A percentile compares a stretch with the other conserved stretches of the same genome.
Conservation (phyloP, 2,797 vertebrate species). For the Etheostoma perlongum region DNA sequence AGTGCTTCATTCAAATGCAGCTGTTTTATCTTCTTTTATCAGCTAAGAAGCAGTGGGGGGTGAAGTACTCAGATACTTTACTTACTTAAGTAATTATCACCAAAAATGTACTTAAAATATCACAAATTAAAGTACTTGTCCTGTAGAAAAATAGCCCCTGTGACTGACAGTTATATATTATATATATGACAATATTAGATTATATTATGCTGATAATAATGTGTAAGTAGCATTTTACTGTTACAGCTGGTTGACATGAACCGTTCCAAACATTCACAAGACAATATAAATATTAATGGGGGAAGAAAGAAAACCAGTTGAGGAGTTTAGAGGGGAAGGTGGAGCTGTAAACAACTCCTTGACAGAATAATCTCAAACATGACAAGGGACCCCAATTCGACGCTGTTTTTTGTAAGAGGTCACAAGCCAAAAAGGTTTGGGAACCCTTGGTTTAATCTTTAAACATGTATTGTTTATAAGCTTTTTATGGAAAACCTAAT, state of each 20-base stretch:
- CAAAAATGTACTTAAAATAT: not conserved
- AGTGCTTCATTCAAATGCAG: conserved; percentile 28
- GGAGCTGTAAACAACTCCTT: not conserved
- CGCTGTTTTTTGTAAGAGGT: not conserved
- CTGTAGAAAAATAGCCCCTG: not conserved
- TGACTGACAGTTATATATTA: not conserved
- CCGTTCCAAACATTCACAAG: not conserved
- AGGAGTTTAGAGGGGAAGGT: not conserved
- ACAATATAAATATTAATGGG: not conserved
- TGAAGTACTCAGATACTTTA: not conserved
- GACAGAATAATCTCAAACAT: conserved; percentile 13
- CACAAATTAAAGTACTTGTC: not conserved
- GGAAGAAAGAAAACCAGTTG: not conserved
- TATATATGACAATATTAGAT: too few relatives aligned
- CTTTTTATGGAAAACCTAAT: not conserved
- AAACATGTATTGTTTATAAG: too few relatives aligned
- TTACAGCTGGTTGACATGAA: too few relatives aligned
- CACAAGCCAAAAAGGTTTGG: not conserved
- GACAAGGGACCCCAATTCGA: not conserved
- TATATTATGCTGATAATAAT: too few relatives aligned
- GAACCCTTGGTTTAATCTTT: not conserved
- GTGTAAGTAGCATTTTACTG: too few relatives aligned
- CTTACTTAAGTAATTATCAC: not conserved
- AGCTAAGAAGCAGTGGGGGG: not conserved
- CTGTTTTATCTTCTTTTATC: conserved; percentile 25